Base-by-base conservation (phyloP, 2,113 vertebrate species). In the Myanophis thanlyinensis region DNA sequence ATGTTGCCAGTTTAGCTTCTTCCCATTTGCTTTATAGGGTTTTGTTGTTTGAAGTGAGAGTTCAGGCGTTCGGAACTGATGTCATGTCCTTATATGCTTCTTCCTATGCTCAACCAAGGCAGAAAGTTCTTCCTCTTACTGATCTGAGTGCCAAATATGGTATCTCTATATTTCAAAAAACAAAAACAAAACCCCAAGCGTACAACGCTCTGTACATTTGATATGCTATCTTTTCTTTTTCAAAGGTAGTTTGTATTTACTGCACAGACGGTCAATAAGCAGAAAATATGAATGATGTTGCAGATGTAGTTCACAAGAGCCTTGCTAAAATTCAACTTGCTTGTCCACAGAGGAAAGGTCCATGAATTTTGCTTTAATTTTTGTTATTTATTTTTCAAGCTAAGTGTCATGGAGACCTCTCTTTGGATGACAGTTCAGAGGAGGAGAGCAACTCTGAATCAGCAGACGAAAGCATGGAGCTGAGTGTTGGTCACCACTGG, bases 241-340 rank as follows among this genome's bases (percentile, higher is more conserved):
- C 95, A 95, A 91, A 96, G 93, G 86, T 84, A 92, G 94, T 91
- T 95, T 93, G 2, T 93, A 88, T 93, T 96, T 93, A 23, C 93
- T 88, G 67, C 73, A 67, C 13, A 93, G 88, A 67, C 92, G 94
- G 93, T 93, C 2, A 2, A 91, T 94, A 92, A 89, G 91, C 35
- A 89, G 91, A 84, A 94, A 96, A 90, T 92, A 84, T 18, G 90
- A 95, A 94, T 88, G 94, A 48, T 51, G 5, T 89, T 0, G 0
- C 80, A 91, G 84, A 23, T 91, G 73, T 46, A 67, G 44, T 56
- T 92, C 51, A 73, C 85, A 30, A 0, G 4, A 90, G 89, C 2
- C 5, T 8, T 59, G 20, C 7, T 35, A 23, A 18, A 23, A 49
- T 30, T 52, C 84, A 80, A 89, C 35, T 1, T 46, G 18, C 9